Base-by-base conservation (phyloP, 2,888 invertebrate genomes). In the Aricia artaxerxes region DNA sequence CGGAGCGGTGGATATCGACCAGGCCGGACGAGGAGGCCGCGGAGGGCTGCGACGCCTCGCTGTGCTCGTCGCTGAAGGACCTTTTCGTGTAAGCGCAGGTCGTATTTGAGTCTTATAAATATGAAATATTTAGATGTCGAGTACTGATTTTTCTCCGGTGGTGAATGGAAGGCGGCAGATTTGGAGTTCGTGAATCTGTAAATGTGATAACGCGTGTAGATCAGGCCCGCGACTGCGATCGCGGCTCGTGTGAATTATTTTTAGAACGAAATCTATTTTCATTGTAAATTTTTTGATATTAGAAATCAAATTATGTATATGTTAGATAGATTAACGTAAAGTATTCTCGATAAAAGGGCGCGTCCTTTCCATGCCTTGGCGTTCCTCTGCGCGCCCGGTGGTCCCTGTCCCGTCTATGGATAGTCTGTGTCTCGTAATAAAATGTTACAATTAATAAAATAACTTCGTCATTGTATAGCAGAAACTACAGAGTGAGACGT, bases 51-150 rank as follows among this genome's bases (percentile, higher is more conserved):
- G 97, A 98, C 85, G 96, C 97, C 72, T 97, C 97, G 53, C 95
- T 98, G 84, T 97, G 97, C 92, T 96, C 97, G 82, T 97, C 97
- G 75, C 93, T 98, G 78, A 98, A 98, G 91, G 97, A 98, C 91
- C 96, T 98, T 78, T 98, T 98, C 89, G 97, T 97, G 88, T 98
- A 98, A 96, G 85, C 86, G 84, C 81, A 78, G 79, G 83, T 85
- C 87, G 87, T 84, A 87, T 89, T 91, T 86, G 86, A 85, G 84
- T 84, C 88, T 90, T 89, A 92, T 91, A 92, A 89, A 82, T 82
- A 84, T 82, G 82, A 79, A 91, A 88, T 88, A 89, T 86, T 88
- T 92, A 92, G 90, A 88, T 89, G 88, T 91, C 88, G 84, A 88
- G 85, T 88, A 90, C 87, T 86, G 88, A 87, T 88, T 87, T 85